phyloP scores from a whole-genome alignment of 1,140 invertebrate species.

The Heliconius hermathena region DNA sequence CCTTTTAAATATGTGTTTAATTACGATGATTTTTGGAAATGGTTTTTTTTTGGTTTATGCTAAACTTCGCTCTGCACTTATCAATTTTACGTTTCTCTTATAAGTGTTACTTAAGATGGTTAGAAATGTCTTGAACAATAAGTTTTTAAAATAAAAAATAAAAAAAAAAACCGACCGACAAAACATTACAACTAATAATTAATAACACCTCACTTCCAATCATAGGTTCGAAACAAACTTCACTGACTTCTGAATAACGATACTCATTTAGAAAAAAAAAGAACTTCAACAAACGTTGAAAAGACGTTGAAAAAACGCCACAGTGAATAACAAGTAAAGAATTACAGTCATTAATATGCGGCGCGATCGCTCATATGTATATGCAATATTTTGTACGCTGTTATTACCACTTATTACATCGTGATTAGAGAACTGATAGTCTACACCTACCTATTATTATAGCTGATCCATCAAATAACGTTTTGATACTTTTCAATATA shows the following conservation, averaged over 20 bases:
- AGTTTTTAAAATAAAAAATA: not conserved
- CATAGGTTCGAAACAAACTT: constrained; percentile 17
- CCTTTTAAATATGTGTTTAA: too few relatives aligned
- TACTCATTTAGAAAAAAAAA: constrained; percentile 15
- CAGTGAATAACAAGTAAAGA: constrained; percentile 34
- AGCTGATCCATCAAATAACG: constrained; percentile 39
- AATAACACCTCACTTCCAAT: not conserved
- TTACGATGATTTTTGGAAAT: too few relatives aligned
- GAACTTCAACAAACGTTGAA: constrained; percentile 9
- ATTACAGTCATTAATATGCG: constrained; percentile 39
- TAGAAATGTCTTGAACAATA: not conserved
- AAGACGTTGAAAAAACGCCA: constrained; percentile 16
- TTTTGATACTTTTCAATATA: constrained; percentile 24
- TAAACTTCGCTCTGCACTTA: too few relatives aligned
- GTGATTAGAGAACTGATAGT: constrained; percentile 36
- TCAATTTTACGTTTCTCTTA: too few relatives aligned
- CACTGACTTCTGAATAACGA: constrained; percentile 26
- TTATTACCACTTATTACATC: constrained; percentile 37
- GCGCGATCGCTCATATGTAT: constrained; percentile 20
- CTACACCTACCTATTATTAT: constrained; percentile 26
- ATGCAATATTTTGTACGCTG: constrained; percentile 30
- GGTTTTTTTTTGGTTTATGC: too few relatives aligned
- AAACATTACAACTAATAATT: not conserved
- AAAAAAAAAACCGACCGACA: not conserved
- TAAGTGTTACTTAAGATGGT: not conserved